phyloP scores from a whole-genome alignment of 2,797 vertebrate species.

The Lepidocolaptes lacrymiger region DNA sequence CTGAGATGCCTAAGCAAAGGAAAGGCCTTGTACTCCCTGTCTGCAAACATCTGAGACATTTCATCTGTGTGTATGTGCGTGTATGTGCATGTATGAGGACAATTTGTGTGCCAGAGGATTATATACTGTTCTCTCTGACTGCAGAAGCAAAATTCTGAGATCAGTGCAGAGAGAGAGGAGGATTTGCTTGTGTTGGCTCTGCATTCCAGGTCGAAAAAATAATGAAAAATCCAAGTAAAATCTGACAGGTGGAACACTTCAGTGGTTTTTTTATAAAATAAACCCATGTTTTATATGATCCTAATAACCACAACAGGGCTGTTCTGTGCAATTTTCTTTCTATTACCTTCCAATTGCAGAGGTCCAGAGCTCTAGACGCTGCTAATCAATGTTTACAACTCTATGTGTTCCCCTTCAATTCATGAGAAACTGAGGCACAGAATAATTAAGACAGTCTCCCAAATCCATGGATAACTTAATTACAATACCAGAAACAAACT shows the following conservation, averaged over 20 bases:
- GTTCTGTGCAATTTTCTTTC: background rate
- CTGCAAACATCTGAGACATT: background rate
- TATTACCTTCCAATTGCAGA: background rate
- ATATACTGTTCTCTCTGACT: background rate
- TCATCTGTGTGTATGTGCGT: background rate
- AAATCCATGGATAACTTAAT: background rate
- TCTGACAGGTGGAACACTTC: background rate
- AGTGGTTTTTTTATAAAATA: background rate
- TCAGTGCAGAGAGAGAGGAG: background rate
- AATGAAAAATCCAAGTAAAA: background rate
- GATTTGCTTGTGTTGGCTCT: background rate
- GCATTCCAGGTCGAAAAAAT: background rate
- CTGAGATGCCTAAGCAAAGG: background rate
- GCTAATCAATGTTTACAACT: background rate
- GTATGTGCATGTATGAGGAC: background rate
- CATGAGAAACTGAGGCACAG: background rate
- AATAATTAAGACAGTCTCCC: background rate
- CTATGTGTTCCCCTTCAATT: background rate
- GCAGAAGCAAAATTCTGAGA: background rate
- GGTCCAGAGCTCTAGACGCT: background rate
- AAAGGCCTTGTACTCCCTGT: background rate
- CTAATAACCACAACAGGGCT: background rate
- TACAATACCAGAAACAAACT: background rate
- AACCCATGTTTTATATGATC: background rate
- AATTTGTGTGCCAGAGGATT: fast-evolving